These are phyloP conservation scores for Rhegmatorhina hoffmannsi DNA, from an alignment of 2,113 vertebrate species.

Conservation along the genomic window DNA sequence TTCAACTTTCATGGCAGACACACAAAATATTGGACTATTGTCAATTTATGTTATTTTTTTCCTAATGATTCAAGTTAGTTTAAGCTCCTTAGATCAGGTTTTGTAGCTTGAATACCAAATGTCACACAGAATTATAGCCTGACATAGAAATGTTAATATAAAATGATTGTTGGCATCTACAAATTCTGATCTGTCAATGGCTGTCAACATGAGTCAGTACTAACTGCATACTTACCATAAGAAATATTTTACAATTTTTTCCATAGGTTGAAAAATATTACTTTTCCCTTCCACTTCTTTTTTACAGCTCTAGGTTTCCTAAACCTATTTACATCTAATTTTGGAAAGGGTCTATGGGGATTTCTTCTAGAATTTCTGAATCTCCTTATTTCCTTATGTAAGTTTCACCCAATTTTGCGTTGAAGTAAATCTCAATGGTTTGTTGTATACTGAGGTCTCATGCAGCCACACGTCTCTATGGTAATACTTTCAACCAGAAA, in stretches of 20 bases:
- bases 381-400: not conserved
- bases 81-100: not conserved
- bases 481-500: not conserved
- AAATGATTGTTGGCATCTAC: not conserved
- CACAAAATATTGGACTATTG: not conserved
- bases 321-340: not conserved
- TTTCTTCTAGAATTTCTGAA: not conserved
- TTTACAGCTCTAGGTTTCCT: not conserved
- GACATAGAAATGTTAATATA: not conserved
- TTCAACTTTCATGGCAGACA: not conserved
- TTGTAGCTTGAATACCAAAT: not conserved
- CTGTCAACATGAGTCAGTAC: not conserved
- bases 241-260: not conserved
- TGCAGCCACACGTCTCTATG: fast-evolving
- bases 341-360: not conserved
- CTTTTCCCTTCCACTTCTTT: not conserved
- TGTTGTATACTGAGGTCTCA: not conserved
- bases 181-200: not conserved
- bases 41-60: not conserved
- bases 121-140: not conserved
- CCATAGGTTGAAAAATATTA: not conserved
- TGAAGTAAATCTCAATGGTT: not conserved
- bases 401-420: not conserved
- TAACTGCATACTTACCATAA: not conserved
- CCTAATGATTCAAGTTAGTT: not conserved